A percentile compares a stretch with the other conserved stretches of the same genome.
Evolutionary conservation across 37 sponge, comb jelly and placozoan genomes (phyloP).

Genomic region (Ianthella basta): DNA sequence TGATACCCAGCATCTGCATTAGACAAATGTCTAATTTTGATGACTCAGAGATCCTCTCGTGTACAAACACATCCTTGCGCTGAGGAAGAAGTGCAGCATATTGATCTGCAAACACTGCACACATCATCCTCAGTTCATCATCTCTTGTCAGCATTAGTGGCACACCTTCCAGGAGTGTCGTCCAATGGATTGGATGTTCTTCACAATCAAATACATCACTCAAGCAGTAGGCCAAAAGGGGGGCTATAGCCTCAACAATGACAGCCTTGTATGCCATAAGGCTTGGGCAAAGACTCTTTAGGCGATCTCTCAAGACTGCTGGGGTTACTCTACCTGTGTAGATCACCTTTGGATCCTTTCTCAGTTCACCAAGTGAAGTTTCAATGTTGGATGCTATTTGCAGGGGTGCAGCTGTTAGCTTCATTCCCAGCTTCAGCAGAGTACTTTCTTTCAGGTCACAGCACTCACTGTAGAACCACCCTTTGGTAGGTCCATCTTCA

Average conservation of each 20-base stretch:
- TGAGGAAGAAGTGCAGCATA: slow-evolving; percentile 47
- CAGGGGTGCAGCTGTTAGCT: slow-evolving; percentile 6
- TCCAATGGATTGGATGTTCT: background rate
- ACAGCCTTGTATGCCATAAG: background rate
- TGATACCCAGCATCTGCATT: background rate
- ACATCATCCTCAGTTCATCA: slow-evolving; percentile 5
- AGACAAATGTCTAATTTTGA: background rate
- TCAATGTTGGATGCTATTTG: background rate
- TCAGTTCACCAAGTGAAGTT: background rate
- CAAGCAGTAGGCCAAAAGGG: background rate
- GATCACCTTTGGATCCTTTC: too few relatives aligned
- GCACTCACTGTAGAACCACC: background rate
- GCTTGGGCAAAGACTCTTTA: background rate
- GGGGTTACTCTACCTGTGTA: background rate
- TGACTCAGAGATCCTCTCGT: background rate
- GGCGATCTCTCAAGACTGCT: slow-evolving; percentile 21
- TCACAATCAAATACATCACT: background rate
- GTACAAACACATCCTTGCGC: slow-evolving; percentile 17
- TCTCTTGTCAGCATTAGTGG: slow-evolving; percentile 52
- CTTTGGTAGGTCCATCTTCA: background rate
- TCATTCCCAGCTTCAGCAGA: slow-evolving; percentile 11
- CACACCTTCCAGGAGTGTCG: background rate
- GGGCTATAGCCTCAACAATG: background rate
- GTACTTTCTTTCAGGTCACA: background rate
- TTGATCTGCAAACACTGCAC: slow-evolving; percentile 8